Evolutionary conservation across 2,113 vertebrate genomes (phyloP).

Genomic region (Phrynosoma blainvillii): DNA sequence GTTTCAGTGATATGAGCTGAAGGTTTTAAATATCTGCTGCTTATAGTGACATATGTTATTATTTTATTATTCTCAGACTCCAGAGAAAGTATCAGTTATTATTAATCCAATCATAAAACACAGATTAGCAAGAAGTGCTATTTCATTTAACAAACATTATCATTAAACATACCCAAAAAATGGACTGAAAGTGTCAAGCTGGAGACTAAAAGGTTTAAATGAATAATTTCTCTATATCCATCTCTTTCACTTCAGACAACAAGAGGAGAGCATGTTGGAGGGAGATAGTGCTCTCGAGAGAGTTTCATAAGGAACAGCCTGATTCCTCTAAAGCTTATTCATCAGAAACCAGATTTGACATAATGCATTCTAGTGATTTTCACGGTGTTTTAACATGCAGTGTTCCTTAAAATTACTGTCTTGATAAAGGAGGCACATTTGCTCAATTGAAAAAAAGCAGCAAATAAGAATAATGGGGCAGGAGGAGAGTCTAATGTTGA

Average conservation of each 20-base stretch:
- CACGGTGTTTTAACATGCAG: conserved; percentile 15
- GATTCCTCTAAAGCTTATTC: background rate
- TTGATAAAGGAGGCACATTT: background rate
- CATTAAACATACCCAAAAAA: background rate
- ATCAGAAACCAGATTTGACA: conserved; percentile 10
- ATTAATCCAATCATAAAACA: background rate
- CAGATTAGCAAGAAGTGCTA: background rate
- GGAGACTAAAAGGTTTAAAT: background rate
- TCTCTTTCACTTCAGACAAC: conserved; percentile 28
- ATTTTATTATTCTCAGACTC: background rate
- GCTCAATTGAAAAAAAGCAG: conserved; percentile 1
- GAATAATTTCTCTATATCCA: background rate
- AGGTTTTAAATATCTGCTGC: background rate
- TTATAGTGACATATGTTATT: background rate
- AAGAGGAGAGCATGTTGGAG: background rate
- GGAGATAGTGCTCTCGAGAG: background rate
- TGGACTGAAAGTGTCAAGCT: fast-evolving
- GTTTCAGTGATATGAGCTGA: background rate
- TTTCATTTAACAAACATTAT: background rate
- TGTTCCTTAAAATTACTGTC: conserved; percentile 27
- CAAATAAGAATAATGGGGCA: conserved; percentile 1
- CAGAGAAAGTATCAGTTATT: background rate
- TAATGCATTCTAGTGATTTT: conserved; percentile 23
- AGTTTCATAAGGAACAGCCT: background rate
- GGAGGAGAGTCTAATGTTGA: background rate